Conservation (phyloP, 2,888 invertebrate genomes). For the Venusia cambrica region DNA sequence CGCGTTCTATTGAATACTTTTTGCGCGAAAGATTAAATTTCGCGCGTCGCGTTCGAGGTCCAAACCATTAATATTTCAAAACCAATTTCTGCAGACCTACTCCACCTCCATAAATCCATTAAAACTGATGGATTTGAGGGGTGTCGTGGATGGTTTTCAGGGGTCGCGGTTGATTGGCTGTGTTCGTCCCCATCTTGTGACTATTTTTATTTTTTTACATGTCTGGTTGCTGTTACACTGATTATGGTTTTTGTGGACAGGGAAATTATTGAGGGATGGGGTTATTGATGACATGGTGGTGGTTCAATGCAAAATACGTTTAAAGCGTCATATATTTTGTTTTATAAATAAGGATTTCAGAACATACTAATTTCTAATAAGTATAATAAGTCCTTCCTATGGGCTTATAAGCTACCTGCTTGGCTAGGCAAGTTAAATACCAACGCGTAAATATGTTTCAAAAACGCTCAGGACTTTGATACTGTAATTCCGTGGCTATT, state of each 20-base stretch:
- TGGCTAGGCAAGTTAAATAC: no score
- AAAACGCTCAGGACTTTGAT: no score
- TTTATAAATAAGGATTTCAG: no score
- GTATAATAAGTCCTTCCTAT: no score
- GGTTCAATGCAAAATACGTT: conserved; percentile 14
- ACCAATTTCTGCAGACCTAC: conserved; percentile 49
- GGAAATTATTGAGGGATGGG: conserved; percentile 47
- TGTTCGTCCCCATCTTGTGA: conserved; percentile 54
- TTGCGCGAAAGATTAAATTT: conserved; percentile 78
- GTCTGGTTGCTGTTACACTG: conserved; percentile 72
- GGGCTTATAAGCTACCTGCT: no score
- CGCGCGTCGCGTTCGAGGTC: conserved; percentile 63
- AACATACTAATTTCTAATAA: no score
- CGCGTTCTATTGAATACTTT: conserved; percentile 73
- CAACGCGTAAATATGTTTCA: no score
- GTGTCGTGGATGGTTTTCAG: conserved; percentile 18
- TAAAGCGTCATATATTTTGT: no score
- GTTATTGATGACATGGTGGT: conserved; percentile 49
- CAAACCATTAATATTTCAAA: conserved; percentile 68
- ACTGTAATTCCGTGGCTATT: no score
- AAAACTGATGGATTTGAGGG: conserved; percentile 7
- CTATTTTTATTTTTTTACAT: conserved; percentile 59
- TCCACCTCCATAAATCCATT: conserved; percentile 10
- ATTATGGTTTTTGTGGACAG: conserved; percentile 69
- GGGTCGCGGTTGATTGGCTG: conserved; percentile 41